Evolutionary conservation across 2,113 vertebrate species (phyloP).

Genomic region (Parus major): DNA sequence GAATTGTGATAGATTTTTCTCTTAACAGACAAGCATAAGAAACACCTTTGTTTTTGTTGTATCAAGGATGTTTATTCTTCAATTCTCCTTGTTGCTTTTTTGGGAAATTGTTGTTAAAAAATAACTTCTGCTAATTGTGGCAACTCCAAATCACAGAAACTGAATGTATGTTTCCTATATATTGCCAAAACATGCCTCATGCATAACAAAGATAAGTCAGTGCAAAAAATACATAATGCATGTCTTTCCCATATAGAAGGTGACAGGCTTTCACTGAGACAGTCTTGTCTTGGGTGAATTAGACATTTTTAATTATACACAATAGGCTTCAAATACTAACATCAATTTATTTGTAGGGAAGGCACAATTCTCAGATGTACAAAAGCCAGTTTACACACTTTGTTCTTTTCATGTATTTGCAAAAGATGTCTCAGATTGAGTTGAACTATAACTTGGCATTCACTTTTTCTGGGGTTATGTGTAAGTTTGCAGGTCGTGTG

Average conservation of each 20-base stretch:
- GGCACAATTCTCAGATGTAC: not conserved
- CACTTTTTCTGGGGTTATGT: not conserved
- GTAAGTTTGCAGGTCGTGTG: not conserved
- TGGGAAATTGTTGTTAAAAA: slow-evolving; percentile 30
- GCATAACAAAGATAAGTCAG: slow-evolving; percentile 9
- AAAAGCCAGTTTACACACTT: not conserved
- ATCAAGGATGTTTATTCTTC: not conserved
- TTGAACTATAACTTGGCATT: not conserved
- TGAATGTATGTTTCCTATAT: not conserved
- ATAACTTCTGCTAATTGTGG: slow-evolving; percentile 51
- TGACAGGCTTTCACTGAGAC: slow-evolving; percentile 22
- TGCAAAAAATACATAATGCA: slow-evolving; percentile 55
- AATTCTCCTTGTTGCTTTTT: not conserved
- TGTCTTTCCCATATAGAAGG: not conserved
- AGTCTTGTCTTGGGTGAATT: not conserved
- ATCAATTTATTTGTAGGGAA: not conserved
- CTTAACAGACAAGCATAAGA: not conserved
- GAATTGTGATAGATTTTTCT: not conserved
- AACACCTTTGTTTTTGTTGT: not conserved
- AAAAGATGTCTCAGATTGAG: not conserved
- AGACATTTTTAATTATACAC: slow-evolving; percentile 42
- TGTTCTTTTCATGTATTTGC: not conserved
- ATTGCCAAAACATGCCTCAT: slow-evolving; percentile 2
- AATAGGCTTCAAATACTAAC: slow-evolving; percentile 22
- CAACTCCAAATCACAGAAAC: not conserved